A percentile compares a stretch with the other conserved stretches of the same genome.
Evolutionary conservation across 2,888 invertebrate genomes (phyloP).

Genomic region (Dynastes grantii): DNA sequence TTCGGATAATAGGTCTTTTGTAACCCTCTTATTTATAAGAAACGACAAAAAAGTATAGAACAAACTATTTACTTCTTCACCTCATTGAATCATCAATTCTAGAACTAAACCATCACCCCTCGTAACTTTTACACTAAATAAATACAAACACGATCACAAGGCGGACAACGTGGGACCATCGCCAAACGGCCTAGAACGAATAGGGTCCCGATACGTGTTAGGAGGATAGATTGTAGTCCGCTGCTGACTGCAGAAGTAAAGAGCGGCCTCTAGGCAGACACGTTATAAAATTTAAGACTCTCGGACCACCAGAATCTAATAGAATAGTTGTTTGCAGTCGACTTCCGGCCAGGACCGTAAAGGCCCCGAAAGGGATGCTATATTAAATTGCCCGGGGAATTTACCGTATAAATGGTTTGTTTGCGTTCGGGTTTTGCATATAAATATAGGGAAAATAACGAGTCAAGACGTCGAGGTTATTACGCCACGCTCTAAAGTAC

Average conservation of each 20-base stretch:
- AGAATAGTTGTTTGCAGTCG: constrained; percentile 46
- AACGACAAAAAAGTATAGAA: too few relatives aligned
- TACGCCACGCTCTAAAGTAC: background rate
- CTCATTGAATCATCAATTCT: too few relatives aligned
- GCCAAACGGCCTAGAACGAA: too few relatives aligned
- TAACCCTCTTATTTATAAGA: too few relatives aligned
- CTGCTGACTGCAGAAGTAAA: background rate
- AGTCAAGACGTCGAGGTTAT: constrained; percentile 13
- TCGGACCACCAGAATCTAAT: constrained; percentile 39
- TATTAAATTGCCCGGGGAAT: constrained; percentile 48
- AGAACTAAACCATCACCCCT: too few relatives aligned
- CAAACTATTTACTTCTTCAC: too few relatives aligned
- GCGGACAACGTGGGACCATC: too few relatives aligned
- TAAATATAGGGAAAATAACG: constrained; percentile 42
- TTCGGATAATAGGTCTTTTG: too few relatives aligned
- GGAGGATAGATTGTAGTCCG: too few relatives aligned
- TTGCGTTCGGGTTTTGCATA: constrained; percentile 44
- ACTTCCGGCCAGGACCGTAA: constrained; percentile 32
- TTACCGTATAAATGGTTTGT: constrained; percentile 45
- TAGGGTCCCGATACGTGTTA: too few relatives aligned
- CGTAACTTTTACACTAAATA: too few relatives aligned
- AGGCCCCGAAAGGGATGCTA: constrained; percentile 27
- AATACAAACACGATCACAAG: too few relatives aligned
- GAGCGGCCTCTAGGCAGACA: constrained; percentile 9
- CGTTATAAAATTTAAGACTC: constrained; percentile 40